These are phyloP conservation scores for Pocillopora grandis DNA, from an alignment of 92 coral and sea anemone genomes.

Conservation along the genomic window DNA sequence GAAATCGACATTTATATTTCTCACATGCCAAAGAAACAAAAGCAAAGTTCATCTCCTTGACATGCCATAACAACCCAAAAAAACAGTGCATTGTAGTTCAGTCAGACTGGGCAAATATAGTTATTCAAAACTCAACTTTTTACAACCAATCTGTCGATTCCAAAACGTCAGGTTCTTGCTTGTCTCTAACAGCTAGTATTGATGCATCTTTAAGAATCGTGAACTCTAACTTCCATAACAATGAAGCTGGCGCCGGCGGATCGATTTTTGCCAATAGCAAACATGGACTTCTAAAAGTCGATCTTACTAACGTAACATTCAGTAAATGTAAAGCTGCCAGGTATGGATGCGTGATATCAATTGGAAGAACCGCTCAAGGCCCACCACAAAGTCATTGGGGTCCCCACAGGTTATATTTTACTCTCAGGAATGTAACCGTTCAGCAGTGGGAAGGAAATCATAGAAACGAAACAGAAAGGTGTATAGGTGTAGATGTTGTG, in stretches of 20 bases:
- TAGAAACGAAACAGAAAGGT: not conserved
- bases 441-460: not conserved
- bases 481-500: not conserved
- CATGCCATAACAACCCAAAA: not conserved
- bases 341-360: conserved; percentile 16
- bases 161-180: not conserved
- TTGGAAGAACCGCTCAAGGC: not conserved
- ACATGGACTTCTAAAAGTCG: not conserved
- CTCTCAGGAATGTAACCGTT: conserved; percentile 11
- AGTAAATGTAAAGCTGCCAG: not conserved
- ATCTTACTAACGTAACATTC: conserved; percentile 1
- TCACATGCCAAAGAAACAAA: not conserved
- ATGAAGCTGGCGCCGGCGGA: conserved; percentile 3
- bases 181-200: not conserved
- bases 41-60: not conserved
- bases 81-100: conserved; percentile 10
- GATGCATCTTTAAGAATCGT: conserved; percentile 1
- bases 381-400: not conserved
- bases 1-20: not conserved
- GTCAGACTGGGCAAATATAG: conserved; percentile 9
- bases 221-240: not conserved
- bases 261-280: not conserved
- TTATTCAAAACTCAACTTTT: conserved; percentile 7
- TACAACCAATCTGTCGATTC: not conserved
- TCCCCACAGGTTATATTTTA: not conserved